Conservation (phyloP, 2,113 vertebrate species). For the Corydoras maculifer region DNA sequence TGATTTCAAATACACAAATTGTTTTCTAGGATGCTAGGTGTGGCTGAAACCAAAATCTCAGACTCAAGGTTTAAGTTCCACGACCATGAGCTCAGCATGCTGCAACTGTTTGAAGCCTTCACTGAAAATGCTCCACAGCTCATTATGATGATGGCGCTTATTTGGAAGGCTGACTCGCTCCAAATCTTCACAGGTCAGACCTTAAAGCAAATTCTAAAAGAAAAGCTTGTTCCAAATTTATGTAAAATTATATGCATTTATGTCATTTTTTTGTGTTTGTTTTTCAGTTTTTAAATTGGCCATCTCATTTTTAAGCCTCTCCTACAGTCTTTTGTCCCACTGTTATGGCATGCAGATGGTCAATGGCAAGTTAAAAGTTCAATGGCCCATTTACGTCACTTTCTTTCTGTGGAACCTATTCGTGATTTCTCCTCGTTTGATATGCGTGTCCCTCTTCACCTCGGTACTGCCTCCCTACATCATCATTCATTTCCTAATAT, state of each 20-base stretch:
- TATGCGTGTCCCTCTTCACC: conserved; percentile 61
- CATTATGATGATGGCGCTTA: conserved; percentile 58
- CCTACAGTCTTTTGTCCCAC: conserved; percentile 70
- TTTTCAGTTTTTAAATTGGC: too few species aligned
- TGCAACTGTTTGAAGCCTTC: conserved; percentile 77
- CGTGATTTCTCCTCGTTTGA: conserved; percentile 66
- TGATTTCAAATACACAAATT: too few species aligned
- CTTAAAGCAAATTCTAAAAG: too few species aligned
- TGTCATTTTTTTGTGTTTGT: too few species aligned
- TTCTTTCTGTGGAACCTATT: conserved; percentile 79
- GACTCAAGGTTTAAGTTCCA: too few species aligned
- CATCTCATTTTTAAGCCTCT: conserved; percentile 38
- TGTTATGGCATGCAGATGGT: conserved; percentile 41
- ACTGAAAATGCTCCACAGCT: conserved; percentile 74
- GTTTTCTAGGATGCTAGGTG: too few species aligned
- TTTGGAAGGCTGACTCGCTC: conserved; percentile 48
- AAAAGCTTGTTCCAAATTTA: too few species aligned
- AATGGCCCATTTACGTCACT: conserved; percentile 39
- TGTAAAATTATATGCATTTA: too few species aligned
- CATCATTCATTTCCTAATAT: conserved; percentile 57
- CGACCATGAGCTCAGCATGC: conserved; percentile 69
- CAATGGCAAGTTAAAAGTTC: conserved; percentile 53
- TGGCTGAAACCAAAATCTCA: too few species aligned
- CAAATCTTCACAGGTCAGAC: conserved; percentile 27
- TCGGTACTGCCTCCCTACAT: conserved; percentile 53